Base-by-base conservation (phyloP, 2,113 vertebrate genomes). In the Ursus arctos region DNA sequence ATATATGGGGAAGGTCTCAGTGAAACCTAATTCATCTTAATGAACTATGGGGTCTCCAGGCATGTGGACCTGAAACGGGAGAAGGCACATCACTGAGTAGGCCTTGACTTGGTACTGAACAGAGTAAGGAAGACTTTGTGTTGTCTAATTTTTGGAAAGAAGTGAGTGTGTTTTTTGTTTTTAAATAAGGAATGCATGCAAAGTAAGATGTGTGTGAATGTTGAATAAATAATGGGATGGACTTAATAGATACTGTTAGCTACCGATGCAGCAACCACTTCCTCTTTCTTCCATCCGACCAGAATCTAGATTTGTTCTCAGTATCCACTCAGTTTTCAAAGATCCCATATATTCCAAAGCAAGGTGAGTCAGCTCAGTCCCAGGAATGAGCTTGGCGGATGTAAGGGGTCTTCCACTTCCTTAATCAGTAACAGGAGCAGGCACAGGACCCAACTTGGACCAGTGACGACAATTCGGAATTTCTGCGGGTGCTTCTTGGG, bases 131-230 rank as follows among this genome's bases (percentile, higher is more conserved):
- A 43, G 36, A 53, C 7, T 63, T 61, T 12, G 24, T 10, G 11
- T 31, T n/a, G 7, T 18, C 28, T 40, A 61, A 43, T 18, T 74
- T 40, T 55, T 9, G 40, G 9, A 82, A 83, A 59, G 31, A 28
- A 0, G 14, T 83, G 7, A 36, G 26, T 86, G n/a, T 10, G 13
- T 47, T 69, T 80, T 71, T 12, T 13, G 61, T 63, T 28, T 47
- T 31, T 36, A 6, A 43, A 55, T 61, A 33, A 87, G 12, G 1
- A 36, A 24, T 7, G 10, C 6, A 4, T 2, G 47, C 7, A 53
- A 33, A 81, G 43, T 6, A 15, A 3, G 5, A 0, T 6, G 0
- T 12, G 16, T 26, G 40, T 33, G 40, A 9, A 43, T 19, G 7
- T 0, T 49, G 88, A 33, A 2, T 51, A 3, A 40, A 24, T 22